Evolutionary conservation across 2,888 invertebrate genomes (phyloP), one percentile per base, ranked within the genome.

Genomic region (Catotricha subobsoleta): DNA sequence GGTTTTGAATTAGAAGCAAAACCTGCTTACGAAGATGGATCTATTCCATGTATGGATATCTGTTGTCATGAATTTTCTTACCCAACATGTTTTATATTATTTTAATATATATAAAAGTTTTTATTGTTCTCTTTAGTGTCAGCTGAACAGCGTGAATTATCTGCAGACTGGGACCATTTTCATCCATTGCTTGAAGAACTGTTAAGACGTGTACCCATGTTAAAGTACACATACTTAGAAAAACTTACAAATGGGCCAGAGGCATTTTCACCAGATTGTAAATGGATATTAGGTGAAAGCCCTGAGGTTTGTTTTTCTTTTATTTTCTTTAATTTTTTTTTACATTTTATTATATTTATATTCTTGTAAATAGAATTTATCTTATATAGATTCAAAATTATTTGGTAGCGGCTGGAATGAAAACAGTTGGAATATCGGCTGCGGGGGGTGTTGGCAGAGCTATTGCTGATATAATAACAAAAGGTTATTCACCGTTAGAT

Each of bases 131-230:
- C 8, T 21, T 2, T 7, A 74, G 72, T 72, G 15, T 69, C 66
- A 18, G 69, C 72, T 42, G 61, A 69, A 18, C 74, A 78, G 36
- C 67, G 82, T 10, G 69, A 75, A 52, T 67, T 84, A 27, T 74
- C 80, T 0, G 81, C 86, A 53, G 94, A 95, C 62, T 97, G 95
- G 95, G 95, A 97, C 60, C 90, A 91, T 54, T 97, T 97, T 62
- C 86, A 92, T 55, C 71, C 82, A 33, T 65, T 94, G 34, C 68
- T 97, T 23, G 84, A 90, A 49, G 77, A 88, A 55, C 67, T 94
- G 50, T 65, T 95, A 30, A 73, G 77, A 48, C 72, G 95, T 19
- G 76, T 91, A 44, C 95, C 97, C 0, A 62, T 67, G 36, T 68
- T 97, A 39, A 74, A 72, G 21, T 68, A 74, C 35, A 81, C 83